Evolutionary conservation across 2,113 vertebrate genomes (phyloP).

Genomic region (Lepidothrix coronata): DNA sequence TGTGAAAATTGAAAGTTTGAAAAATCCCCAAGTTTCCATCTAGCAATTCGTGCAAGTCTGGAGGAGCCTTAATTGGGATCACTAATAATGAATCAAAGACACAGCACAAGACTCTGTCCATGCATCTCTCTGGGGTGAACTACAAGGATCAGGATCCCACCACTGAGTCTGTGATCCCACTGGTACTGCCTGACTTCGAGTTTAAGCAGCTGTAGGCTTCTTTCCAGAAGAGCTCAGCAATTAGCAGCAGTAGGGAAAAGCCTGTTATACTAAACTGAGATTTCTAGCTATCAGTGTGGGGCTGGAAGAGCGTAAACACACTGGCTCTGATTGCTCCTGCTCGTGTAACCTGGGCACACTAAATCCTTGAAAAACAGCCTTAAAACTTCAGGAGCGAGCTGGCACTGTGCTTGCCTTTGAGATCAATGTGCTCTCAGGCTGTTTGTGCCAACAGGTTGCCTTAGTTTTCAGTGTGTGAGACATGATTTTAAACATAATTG

Average conservation of each 20-base stretch:
- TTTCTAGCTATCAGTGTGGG: background rate
- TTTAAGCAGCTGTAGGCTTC: background rate
- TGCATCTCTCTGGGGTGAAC: background rate
- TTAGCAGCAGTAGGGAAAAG: background rate
- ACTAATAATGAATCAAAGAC: background rate
- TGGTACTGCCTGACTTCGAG: background rate
- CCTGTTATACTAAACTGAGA: background rate
- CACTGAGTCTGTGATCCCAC: background rate
- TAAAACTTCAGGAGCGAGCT: background rate
- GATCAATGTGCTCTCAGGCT: background rate
- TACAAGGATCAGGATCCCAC: background rate
- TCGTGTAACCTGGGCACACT: background rate
- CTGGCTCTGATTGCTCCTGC: background rate
- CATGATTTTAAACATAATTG: background rate
- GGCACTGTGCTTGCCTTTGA: background rate
- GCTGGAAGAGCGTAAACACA: background rate
- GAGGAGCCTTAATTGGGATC: background rate
- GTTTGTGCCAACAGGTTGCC: background rate
- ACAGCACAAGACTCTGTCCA: no score
- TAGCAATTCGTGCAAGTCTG: background rate
- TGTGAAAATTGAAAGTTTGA: background rate
- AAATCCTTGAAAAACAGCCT: background rate
- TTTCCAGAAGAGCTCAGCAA: background rate
- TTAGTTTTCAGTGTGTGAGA: background rate
- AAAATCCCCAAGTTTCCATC: background rate